Evolutionary conservation across 2,888 invertebrate species (phyloP).

Genomic region (Minunthozetes semirufus): DNA sequence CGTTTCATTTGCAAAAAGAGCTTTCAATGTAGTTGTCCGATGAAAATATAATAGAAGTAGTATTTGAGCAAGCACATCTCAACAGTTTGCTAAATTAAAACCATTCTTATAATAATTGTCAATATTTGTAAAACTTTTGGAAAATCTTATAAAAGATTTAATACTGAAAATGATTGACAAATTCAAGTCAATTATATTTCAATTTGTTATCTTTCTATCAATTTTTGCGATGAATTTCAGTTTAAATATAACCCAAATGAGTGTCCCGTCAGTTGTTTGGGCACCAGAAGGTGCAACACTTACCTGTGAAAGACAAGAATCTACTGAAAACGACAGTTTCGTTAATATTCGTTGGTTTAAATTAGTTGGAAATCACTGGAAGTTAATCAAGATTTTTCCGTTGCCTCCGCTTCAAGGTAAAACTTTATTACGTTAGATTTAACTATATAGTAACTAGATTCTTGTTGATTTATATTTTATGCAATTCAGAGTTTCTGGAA

Average conservation of each 20-base stretch:
- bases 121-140: too few relatives aligned
- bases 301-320: not conserved
- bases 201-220: not conserved
- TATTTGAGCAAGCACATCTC: too few relatives aligned
- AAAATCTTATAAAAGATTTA: too few relatives aligned
- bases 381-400: not conserved
- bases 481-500: too few relatives aligned
- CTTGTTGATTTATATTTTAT: too few relatives aligned
- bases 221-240: too few relatives aligned
- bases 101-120: too few relatives aligned
- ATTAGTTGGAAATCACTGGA: not conserved
- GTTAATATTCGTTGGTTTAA: not conserved
- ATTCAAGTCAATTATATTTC: not conserved
- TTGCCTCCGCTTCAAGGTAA: not conserved
- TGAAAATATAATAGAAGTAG: not conserved
- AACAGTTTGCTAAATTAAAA: not conserved
- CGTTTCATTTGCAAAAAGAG: not conserved
- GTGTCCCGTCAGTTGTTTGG: not conserved
- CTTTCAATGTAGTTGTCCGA: not conserved
- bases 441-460: too few relatives aligned
- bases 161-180: not conserved
- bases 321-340: not conserved
- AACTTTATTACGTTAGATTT: too few relatives aligned
- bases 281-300: not conserved
- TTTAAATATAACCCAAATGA: slow-evolving; percentile 2